Percentiles rank a stretch among this genome's conserved stretches.
Evolutionary conservation across 2,888 invertebrate genomes (phyloP).

Genomic region (Steinernema hermaphroditum): DNA sequence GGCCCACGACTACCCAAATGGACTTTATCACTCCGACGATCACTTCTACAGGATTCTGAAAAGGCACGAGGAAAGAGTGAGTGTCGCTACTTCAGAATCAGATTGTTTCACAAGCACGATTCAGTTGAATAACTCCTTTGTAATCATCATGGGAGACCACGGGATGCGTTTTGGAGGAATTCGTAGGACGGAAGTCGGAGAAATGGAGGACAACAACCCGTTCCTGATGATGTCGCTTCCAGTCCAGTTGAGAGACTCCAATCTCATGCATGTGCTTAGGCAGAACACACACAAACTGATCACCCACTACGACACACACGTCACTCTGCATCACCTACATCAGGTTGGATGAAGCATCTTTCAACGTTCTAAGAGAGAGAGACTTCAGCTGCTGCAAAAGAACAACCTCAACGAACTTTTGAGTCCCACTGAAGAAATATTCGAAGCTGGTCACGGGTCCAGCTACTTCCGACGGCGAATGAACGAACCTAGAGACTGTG

Average conservation of each 20-base stretch:
- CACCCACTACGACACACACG: conserved; percentile 46
- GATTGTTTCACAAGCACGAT: too few relatives aligned
- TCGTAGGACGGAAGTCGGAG: conserved; percentile 37
- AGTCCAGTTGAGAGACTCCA: conserved; percentile 34
- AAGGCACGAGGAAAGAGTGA: neutral
- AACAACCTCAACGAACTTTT: neutral
- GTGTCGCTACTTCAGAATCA: neutral
- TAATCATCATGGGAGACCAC: conserved; percentile 49
- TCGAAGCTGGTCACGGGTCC: neutral
- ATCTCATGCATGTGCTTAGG: conserved; percentile 32
- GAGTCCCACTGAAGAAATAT: neutral
- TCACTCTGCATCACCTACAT: conserved; percentile 43
- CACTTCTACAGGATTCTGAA: neutral
- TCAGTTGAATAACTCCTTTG: conserved; percentile 48
- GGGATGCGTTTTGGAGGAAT: conserved; percentile 46
- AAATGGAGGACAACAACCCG: conserved; percentile 43
- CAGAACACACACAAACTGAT: conserved; percentile 42
- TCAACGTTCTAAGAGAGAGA: neutral
- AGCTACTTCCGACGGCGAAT: neutral
- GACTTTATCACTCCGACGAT: neutral
- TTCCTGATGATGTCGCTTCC: conserved; percentile 43
- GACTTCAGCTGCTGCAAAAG: neutral
- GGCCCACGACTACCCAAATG: neutral
- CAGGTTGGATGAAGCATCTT: conserved; percentile 34
- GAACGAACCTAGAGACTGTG: conserved; percentile 35